Evolutionary conservation across 2,113 vertebrate species (phyloP).

Genomic region (Aptenodytes patagonicus): DNA sequence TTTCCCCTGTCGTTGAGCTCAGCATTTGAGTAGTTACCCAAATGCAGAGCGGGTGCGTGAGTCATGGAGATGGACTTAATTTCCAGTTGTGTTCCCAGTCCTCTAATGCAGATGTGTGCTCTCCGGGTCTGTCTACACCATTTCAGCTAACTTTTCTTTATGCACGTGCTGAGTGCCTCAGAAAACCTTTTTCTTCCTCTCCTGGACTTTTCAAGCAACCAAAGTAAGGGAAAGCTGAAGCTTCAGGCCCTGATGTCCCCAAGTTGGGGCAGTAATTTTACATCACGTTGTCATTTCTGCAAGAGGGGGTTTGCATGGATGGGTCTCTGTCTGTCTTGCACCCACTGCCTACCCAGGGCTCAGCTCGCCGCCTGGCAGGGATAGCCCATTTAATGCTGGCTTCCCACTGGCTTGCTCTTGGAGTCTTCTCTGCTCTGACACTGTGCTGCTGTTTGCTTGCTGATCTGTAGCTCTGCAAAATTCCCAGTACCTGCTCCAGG

Average conservation of each 20-base stretch:
- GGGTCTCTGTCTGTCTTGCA: not conserved
- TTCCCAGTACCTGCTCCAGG: not conserved
- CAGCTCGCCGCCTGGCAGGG: fast-evolving
- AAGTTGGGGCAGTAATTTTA: not conserved
- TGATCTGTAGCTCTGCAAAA: not conserved
- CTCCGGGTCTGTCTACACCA: not conserved
- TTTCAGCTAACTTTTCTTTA: not conserved
- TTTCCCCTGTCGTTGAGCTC: not conserved
- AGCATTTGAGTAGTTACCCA: not conserved
- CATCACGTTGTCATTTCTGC: not conserved
- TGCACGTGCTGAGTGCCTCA: fast-evolving
- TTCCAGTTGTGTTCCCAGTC: not conserved
- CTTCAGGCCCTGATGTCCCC: too few relatives aligned
- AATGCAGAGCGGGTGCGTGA: not conserved
- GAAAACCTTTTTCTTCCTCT: not conserved
- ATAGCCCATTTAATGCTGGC: not conserved
- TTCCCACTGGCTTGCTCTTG: not conserved
- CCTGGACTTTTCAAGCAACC: not conserved
- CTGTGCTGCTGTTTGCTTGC: not conserved
- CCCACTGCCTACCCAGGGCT: not conserved
- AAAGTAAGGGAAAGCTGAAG: not conserved
- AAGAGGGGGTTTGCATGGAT: not conserved
- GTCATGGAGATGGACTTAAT: not conserved
- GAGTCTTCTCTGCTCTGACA: not conserved
- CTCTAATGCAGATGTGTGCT: too few relatives aligned